Base-by-base conservation (phyloP, 2,797 vertebrate species). In the Dipus sagitta region DNA sequence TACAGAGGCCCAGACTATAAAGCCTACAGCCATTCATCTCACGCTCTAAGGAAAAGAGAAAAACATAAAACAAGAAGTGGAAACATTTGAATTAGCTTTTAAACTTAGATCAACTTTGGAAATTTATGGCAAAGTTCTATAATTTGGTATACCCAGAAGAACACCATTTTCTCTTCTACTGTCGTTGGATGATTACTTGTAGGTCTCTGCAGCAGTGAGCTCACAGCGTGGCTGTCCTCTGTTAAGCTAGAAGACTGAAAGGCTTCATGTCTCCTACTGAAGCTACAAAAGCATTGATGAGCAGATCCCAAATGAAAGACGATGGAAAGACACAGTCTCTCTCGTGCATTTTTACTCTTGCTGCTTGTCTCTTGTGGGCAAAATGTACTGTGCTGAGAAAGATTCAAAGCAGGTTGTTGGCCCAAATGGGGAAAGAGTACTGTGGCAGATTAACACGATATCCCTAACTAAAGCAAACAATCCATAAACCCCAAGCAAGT, bases 51-150 rank as follows among this genome's bases (percentile, higher is more conserved):
- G 26, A 18, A 34, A 38, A 91, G 77, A 21, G 34, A 5, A 17
- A 60, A 81, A 18, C 11, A 24, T 28, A 64, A 42, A 2, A 30
- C 7, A 4, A 32, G 64, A 47, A 38, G 38, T 38, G 15, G 79
- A 79, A 79, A 91, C 47, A 2, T 30, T 88, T 32, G 6, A 11
- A 90, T 65, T 91, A 70, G 54, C 60, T 94, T 95, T 60, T 4
- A 79, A 83, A 83, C 70, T 62, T 67, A 91, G 6, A 80, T 62
- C 10, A 86, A 96, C 32, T 12, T 76, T 14, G 71, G 54, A 79
- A 42, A 83, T 91, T 74, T 58, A 68, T 71, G 9, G 52, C 5
- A 60, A 76, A 79, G 24, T 76, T 82, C 52, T 83, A 17, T 52
- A 38, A 76, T 86, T 78, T 47, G 30, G 70, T 81, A 64, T 79